These are phyloP conservation scores for Acronicta alni DNA, from an alignment of 2,888 invertebrate genomes.

Conservation along the genomic window DNA sequence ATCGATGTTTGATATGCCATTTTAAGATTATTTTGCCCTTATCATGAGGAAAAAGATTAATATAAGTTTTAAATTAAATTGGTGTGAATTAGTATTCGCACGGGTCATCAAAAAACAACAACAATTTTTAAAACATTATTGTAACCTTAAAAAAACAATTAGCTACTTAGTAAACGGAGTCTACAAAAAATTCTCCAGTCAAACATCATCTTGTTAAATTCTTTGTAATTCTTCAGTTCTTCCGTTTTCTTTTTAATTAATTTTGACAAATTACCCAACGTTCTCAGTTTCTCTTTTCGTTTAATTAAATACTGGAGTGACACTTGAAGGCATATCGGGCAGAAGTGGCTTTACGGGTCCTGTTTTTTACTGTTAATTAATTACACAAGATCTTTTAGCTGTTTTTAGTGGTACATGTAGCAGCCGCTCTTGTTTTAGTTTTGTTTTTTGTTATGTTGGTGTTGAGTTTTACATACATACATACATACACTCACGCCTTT, in stretches of 20 bases:
- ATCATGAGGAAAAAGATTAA: too few species aligned
- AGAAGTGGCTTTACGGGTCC: conserved; percentile 63
- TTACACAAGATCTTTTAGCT: conserved; percentile 53
- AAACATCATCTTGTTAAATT: conserved; percentile 77
- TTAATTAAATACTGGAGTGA: conserved; percentile 89
- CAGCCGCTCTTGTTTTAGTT: background rate
- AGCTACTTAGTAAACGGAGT: conserved; percentile 68
- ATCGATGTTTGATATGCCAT: too few species aligned
- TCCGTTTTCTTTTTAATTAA: conserved; percentile 88
- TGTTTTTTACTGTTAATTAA: conserved; percentile 77
- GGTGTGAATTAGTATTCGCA: too few species aligned
- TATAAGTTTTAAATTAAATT: too few species aligned
- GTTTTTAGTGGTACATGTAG: conserved; percentile 22
- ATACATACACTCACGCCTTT: too few species aligned
- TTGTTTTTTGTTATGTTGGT: too few species aligned
- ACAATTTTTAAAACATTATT: conserved; percentile 9
- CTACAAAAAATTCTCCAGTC: conserved; percentile 65
- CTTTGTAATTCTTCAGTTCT: conserved; percentile 77
- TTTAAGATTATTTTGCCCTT: too few species aligned
- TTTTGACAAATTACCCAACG: conserved; percentile 88
- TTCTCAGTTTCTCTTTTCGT: conserved; percentile 83
- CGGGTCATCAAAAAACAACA: background rate
- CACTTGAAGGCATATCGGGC: conserved; percentile 80
- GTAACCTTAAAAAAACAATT: conserved; percentile 60
- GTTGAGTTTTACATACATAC: too few species aligned